Base-by-base conservation (phyloP, 2,888 invertebrate genomes). In the Teleogryllus oceanicus region DNA sequence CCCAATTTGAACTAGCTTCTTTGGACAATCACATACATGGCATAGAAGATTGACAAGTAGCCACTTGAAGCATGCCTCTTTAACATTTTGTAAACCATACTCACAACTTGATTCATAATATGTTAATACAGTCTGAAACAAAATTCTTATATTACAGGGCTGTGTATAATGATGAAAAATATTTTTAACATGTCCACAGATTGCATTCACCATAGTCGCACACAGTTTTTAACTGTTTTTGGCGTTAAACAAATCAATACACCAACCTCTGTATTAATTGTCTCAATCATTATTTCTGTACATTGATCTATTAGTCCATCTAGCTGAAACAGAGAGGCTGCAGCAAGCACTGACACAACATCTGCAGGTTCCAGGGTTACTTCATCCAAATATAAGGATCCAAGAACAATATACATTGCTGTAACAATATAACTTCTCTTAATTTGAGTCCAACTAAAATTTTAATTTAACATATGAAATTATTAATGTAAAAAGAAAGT, bases 371-470 rank as follows among this genome's bases (percentile, higher is more conserved):
- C 92, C 74, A 94, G 88, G 81, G 89, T 90, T 4, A 94, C 89
- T 87, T 94, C 93, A 85, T 94, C 93, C 83, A 91, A 91, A 85
- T 94, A 94, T 84, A 94, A 89, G 2, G 94, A 94, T 20, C 94
- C 94, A 84, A 94, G 90, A 2, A 93, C 93, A 49, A 91, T 90
- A 84, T 90, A 89, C 80, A 94, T 86, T 49, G 93, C 93, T 92
- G 85, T 74, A 89, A 89, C 8, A 13, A 62, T 62, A 62, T 18
- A 78, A 12, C 12, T 20, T 11, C 20, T 75, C 24, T 12, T 18
- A 21, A 18, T 11, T 21, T 75, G 10, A 21, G 75, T 21, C 20
- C 11, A 21, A 21, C 21, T 21, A 21, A 21, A 21, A 21, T 21
- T 21, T 21, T 21, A 21, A 21, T 21, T 21, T 76, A 1, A 18